These are phyloP conservation scores for Eleginops maclovinus DNA, from an alignment of 2,113 vertebrate species.

Conservation along the genomic window DNA sequence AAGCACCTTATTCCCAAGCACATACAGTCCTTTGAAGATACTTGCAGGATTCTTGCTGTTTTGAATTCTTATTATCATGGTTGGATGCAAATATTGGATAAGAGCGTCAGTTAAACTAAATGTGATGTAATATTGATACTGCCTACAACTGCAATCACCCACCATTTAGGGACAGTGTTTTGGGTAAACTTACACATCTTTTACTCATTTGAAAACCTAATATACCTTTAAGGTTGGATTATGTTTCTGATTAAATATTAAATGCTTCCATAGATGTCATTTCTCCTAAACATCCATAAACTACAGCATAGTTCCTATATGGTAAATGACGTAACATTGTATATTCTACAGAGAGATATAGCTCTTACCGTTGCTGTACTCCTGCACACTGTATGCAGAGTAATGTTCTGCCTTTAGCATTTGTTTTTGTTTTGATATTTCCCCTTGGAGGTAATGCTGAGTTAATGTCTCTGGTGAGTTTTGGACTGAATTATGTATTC, in stretches of 20 bases:
- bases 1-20: not conserved
- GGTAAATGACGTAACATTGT: not conserved
- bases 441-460: constrained; percentile 16
- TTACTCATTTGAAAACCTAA: not conserved
- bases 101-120: too few relatives aligned
- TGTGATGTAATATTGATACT: too few relatives aligned
- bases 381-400: constrained; percentile 32
- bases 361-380: constrained; percentile 5
- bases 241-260: not conserved
- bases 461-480: constrained; percentile 59
- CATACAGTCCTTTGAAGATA: not conserved
- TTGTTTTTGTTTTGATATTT: constrained; percentile 39
- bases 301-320: not conserved
- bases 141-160: too few relatives aligned
- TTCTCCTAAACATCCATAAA: not conserved
- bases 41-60: too few relatives aligned
- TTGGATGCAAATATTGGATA: too few relatives aligned
- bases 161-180: not conserved
- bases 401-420: constrained; percentile 43
- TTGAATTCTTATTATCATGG: too few relatives aligned
- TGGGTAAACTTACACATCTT: not conserved
- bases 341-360: constrained; percentile 25
- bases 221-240: not conserved
- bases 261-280: too few relatives aligned
- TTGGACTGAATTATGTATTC: constrained; percentile 45